phyloP scores from a whole-genome alignment of 2,888 invertebrate species.

The Himalopsyche anomala region DNA sequence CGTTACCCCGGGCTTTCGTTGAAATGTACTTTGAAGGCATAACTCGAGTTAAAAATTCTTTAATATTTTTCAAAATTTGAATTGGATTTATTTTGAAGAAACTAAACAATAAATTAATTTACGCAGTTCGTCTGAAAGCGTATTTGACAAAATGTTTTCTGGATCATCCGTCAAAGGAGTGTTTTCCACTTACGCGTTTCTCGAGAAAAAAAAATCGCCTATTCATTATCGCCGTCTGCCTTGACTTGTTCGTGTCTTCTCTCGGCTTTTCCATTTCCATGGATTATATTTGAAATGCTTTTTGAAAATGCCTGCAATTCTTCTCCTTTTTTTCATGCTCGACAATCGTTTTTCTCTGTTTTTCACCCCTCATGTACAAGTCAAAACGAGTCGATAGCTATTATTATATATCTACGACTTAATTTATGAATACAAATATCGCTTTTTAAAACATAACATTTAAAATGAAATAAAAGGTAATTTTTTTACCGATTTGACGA shows the following conservation, averaged over 20 bases:
- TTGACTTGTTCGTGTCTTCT: slow-evolving; percentile 28
- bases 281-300: slow-evolving; percentile 52
- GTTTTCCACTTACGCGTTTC: slow-evolving; percentile 32
- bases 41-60: neutral
- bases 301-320: slow-evolving; percentile 48
- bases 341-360: slow-evolving; percentile 21
- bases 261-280: slow-evolving; percentile 44
- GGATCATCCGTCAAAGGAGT: slow-evolving; percentile 40
- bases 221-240: slow-evolving; percentile 49
- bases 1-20: too few relatives aligned
- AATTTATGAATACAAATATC: slow-evolving; percentile 28
- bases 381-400: neutral
- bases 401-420: neutral
- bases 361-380: neutral
- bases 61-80: slow-evolving; percentile 17
- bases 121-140: slow-evolving; percentile 1
- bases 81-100: slow-evolving; percentile 1
- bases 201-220: slow-evolving; percentile 49
- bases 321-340: slow-evolving; percentile 43
- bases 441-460: too few relatives aligned
- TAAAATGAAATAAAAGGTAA: too few relatives aligned
- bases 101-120: slow-evolving; percentile 41
- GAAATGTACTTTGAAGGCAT: neutral
- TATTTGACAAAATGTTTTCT: slow-evolving; percentile 40
- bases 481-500: too few relatives aligned